Evolutionary conservation across 1,140 invertebrate species (phyloP).

Genomic region (Cydia strobilella): DNA sequence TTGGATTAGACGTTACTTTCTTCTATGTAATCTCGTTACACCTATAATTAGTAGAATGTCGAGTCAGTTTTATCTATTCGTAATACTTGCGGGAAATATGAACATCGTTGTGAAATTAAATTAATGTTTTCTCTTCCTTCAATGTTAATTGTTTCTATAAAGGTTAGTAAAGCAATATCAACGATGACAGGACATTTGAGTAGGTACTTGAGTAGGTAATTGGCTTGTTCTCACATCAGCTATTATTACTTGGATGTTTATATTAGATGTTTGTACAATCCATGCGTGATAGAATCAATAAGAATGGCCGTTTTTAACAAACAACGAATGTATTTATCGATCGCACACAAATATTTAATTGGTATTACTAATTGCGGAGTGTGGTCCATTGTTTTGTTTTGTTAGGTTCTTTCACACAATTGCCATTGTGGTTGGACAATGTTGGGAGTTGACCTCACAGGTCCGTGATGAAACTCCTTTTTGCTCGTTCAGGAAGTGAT

Average conservation of each 20-base stretch:
- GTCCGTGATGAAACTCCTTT: constrained; percentile 60
- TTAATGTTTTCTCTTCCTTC: too few relatives aligned
- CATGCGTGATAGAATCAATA: constrained; percentile 8
- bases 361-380: constrained; percentile 68
- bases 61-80: too few relatives aligned
- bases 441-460: constrained; percentile 73
- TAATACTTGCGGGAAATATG: too few relatives aligned
- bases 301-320: constrained; percentile 26
- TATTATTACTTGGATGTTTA: constrained; percentile 15
- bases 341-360: constrained; percentile 72
- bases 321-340: constrained; percentile 52
- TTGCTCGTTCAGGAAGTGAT: constrained; percentile 56
- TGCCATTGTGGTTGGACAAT: constrained; percentile 74
- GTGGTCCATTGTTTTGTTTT: constrained; percentile 68
- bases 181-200: neutral
- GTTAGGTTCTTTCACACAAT: constrained; percentile 71
- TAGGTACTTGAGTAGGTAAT: too few relatives aligned
- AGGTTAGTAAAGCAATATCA: neutral
- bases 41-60: too few relatives aligned
- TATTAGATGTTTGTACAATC: constrained; percentile 44
- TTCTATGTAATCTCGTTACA: too few relatives aligned
- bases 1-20: too few relatives aligned
- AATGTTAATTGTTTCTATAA: neutral
- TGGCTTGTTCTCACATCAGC: too few relatives aligned
- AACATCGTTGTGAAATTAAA: too few relatives aligned